Conservation (phyloP, 2,113 vertebrate genomes). For the Osmerus eperlanus region DNA sequence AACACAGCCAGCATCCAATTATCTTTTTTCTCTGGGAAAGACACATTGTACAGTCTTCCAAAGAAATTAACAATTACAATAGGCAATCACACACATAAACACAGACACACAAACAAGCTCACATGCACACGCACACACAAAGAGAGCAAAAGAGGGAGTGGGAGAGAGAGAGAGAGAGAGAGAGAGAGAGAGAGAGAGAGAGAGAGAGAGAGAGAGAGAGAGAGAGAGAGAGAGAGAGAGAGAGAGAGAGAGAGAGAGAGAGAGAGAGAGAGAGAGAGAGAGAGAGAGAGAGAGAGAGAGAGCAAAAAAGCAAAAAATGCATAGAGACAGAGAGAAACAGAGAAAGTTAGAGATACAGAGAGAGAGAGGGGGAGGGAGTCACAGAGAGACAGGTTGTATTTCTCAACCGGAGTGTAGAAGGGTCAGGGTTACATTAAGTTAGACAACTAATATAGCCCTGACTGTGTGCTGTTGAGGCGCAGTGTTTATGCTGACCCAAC, state of each 20-base stretch:
- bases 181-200: not conserved
- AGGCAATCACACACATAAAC: too few species aligned
- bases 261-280: not conserved
- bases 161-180: not conserved
- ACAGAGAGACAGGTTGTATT: not conserved
- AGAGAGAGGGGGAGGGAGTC: not conserved
- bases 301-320: not conserved
- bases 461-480: constrained; percentile 4
- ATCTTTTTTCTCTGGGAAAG: not conserved
- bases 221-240: not conserved
- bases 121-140: too few species aligned
- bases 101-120: too few species aligned
- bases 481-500: constrained; percentile 39
- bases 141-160: not conserved
- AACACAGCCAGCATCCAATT: not conserved
- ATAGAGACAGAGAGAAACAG: not conserved
- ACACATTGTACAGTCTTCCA: constrained; percentile 11
- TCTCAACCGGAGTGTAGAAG: not conserved
- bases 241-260: not conserved
- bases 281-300: not conserved
- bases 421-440: constrained; percentile 29
- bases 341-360: not conserved
- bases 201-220: not conserved
- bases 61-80: constrained; percentile 23
- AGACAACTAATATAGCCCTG: constrained; percentile 30